Conservation (phyloP, 2,797 vertebrate species). For the Spondyliosoma cantharus region DNA sequence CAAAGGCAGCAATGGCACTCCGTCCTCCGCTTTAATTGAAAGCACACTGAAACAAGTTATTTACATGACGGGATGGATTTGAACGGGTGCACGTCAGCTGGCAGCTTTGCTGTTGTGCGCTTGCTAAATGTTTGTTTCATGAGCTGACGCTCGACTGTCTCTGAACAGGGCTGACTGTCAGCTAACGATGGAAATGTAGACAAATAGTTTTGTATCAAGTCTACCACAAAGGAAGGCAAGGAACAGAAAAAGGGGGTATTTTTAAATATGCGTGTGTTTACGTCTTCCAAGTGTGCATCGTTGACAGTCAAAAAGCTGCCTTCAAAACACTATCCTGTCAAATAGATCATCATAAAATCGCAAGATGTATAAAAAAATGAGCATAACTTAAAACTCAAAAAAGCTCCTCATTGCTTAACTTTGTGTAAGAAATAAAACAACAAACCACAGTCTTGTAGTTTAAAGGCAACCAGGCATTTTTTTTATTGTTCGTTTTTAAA, state of each 20-base stretch:
- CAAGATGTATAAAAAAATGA: slow-evolving; percentile 64
- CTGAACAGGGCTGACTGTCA: slow-evolving; percentile 67
- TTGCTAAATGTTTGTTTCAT: slow-evolving; percentile 81
- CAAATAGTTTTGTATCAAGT: slow-evolving; percentile 60
- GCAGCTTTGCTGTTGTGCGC: slow-evolving; percentile 71
- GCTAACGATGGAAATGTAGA: slow-evolving; percentile 65
- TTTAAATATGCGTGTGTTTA: slow-evolving; percentile 51
- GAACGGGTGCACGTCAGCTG: slow-evolving; percentile 75
- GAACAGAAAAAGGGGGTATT: slow-evolving; percentile 34
- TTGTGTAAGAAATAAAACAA: slow-evolving; percentile 77
- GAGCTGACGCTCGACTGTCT: slow-evolving; percentile 74
- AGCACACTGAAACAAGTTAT: slow-evolving; percentile 87
- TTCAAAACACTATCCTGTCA: slow-evolving; percentile 60
- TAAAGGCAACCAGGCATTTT: slow-evolving; percentile 75
- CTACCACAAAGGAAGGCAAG: slow-evolving; percentile 40
- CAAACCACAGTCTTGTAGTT: slow-evolving; percentile 80
- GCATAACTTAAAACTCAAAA: slow-evolving; percentile 70
- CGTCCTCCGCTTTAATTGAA: slow-evolving; percentile 86
- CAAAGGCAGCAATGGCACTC: slow-evolving; percentile 82
- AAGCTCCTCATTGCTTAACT: slow-evolving; percentile 69
- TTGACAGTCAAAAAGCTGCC: slow-evolving; percentile 43
- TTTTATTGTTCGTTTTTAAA: slow-evolving; percentile 79
- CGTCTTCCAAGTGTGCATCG: slow-evolving; percentile 11
- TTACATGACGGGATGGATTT: slow-evolving; percentile 87
- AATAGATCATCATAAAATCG: slow-evolving; percentile 61